Evolutionary conservation across 2,888 invertebrate genomes (phyloP).

Genomic region (Drosophila maculinotata): DNA sequence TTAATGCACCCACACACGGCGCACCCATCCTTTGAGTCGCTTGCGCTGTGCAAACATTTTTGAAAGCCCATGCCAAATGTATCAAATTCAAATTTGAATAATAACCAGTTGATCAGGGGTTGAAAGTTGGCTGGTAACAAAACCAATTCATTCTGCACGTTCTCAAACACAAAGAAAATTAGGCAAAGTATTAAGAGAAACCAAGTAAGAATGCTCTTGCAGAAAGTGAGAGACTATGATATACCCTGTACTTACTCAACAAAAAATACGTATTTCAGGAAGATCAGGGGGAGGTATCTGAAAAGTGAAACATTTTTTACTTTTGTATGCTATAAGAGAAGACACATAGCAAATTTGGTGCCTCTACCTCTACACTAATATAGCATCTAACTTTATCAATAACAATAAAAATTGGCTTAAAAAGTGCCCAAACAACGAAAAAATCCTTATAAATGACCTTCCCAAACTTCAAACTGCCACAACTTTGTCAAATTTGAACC

Average conservation of each 20-base stretch:
- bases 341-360: too few relatives aligned
- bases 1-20: constrained; percentile 43
- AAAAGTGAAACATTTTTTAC: too few relatives aligned
- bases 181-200: constrained; percentile 5
- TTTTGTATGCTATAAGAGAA: too few relatives aligned
- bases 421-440: too few relatives aligned
- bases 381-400: too few relatives aligned
- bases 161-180: constrained; percentile 16
- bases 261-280: too few relatives aligned
- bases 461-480: too few relatives aligned
- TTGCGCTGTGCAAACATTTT: constrained; percentile 29
- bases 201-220: not conserved
- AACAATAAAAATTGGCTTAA: too few relatives aligned
- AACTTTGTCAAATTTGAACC: too few relatives aligned
- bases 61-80: constrained; percentile 36
- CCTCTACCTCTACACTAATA: too few relatives aligned
- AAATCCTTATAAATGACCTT: too few relatives aligned
- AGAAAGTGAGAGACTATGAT: not conserved
- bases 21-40: not conserved
- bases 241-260: not conserved
- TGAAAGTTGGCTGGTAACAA: constrained; percentile 26
- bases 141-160: constrained; percentile 18
- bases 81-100: constrained; percentile 62
- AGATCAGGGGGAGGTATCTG: too few relatives aligned
- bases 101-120: constrained; percentile 66